Conservation (phyloP, 2,797 vertebrate species). For the Petrocephalus schoutedeni region DNA sequence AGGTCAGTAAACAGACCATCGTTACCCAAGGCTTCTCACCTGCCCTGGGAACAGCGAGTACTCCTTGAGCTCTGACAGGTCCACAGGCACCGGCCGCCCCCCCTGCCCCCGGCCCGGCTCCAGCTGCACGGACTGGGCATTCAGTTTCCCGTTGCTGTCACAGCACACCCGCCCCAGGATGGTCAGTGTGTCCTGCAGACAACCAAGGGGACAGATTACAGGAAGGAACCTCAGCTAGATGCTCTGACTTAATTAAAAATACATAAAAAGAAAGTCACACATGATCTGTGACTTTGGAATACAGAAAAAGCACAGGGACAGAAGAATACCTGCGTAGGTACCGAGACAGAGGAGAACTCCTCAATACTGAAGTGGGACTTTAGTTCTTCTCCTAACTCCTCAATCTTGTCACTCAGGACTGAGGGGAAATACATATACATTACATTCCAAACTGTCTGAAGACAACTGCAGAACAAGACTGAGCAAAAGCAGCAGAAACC, state of each 20-base stretch:
- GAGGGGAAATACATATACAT: not conserved
- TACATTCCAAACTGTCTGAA: not conserved
- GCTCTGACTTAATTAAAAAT: not conserved
- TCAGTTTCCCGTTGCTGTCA: constrained; percentile 85
- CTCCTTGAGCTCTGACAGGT: constrained; percentile 77
- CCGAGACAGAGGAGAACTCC: constrained; percentile 65
- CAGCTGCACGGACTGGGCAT: constrained; percentile 77
- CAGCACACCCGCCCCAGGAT: constrained; percentile 84
- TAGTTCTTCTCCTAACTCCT: constrained; percentile 74
- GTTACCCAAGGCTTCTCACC: constrained; percentile 54
- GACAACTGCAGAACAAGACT: not conserved
- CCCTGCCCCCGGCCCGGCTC: constrained; percentile 79
- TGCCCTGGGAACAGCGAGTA: constrained; percentile 93
- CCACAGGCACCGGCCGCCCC: constrained; percentile 68
- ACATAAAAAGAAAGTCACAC: not conserved
- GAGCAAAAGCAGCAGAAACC: not conserved
- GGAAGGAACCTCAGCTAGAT: not conserved
- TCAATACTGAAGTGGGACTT: constrained; percentile 74
- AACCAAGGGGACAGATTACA: not conserved
- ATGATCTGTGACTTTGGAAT: not conserved
- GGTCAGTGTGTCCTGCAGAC: constrained; percentile 65
- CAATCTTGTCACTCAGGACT: constrained; percentile 77
- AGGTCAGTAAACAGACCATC: not conserved
- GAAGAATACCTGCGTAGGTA: constrained; percentile 75
- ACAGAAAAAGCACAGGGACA: not conserved